A percentile compares a stretch with the other conserved stretches of the same genome.
phyloP scores from a whole-genome alignment of 2,113 vertebrate genomes.

The Lipotes vexillifer region DNA sequence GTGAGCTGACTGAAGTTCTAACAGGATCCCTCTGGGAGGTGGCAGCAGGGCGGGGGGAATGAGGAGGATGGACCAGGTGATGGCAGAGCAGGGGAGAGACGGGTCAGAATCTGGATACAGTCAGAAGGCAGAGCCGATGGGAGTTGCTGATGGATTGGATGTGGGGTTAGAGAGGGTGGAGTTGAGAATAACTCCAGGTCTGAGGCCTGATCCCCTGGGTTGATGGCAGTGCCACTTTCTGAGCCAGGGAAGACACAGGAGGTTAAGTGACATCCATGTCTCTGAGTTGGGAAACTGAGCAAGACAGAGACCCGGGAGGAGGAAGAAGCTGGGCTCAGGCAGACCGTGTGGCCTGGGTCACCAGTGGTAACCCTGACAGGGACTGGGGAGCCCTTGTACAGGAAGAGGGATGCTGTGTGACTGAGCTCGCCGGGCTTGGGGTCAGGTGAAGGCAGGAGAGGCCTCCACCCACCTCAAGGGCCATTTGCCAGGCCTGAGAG shows the following conservation, averaged over 20 bases:
- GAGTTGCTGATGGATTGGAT: not conserved
- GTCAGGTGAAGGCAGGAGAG: not conserved
- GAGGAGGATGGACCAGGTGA: not conserved
- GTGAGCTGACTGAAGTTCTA: not conserved
- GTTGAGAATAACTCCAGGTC: no score
- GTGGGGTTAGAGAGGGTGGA: accelerated
- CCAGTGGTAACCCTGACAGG: accelerated
- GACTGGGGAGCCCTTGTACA: not conserved
- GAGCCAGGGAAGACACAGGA: not conserved
- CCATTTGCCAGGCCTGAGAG: not conserved
- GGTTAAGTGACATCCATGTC: not conserved
- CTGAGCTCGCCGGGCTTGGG: not conserved
- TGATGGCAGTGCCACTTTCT: not conserved
- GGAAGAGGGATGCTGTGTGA: accelerated
- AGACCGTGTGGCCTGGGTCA: accelerated
- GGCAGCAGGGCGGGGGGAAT: accelerated
- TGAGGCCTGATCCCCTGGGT: not conserved
- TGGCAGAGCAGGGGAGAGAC: not conserved
- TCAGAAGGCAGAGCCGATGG: accelerated
- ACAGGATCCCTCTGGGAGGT: not conserved
- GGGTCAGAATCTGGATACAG: accelerated
- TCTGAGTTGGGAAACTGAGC: not conserved
- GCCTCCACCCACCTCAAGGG: not conserved
- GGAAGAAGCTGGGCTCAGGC: not conserved
- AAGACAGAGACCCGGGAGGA: not conserved